Evolutionary conservation across 1,140 invertebrate genomes (phyloP), one percentile per base, ranked within the genome.

Genomic region (Atta cephalotes): DNA sequence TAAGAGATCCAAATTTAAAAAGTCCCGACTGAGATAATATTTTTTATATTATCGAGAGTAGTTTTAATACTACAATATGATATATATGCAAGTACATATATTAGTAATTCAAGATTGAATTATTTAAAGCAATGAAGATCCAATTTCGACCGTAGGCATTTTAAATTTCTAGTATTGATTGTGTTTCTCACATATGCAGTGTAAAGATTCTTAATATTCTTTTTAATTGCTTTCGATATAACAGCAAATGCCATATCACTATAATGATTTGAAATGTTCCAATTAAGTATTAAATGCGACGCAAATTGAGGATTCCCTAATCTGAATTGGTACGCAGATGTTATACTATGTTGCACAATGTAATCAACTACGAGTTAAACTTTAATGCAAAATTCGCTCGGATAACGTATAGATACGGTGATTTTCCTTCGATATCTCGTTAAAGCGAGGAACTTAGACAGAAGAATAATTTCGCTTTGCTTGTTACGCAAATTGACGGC

Each of bases 391-490:
- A 16, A 62, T 63, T 39, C 21, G 25, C 1, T 16, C 2, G 45
- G 12, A 21, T 35, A 51, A 49, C 18, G 25, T 25, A 16, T 21
- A 6, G 0, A 14, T 28, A 28, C 45, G 62, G 45, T 45, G 18
- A 51, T 39, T 80, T 4, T 58, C 62, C 18, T 14, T 45, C 31
- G 53, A n/a, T 31, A 53, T 60, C 66, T 39, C 53, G 21, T 82
- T 49, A 71, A 51, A 45, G 25, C 66, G 56, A 28, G 2, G 6
- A 31, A 58, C 5, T 62, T 18, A 31, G 63, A 35, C 3, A 18
- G 68, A 84, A 84, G 80, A 84, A 84, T 76, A 63, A 84, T 63
- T 49, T 62, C 3, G 65, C 68, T 72, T 62, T 18, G 53, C 70
- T 62, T 58, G 53, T 72, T 72, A 63, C 56, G 70, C 80, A 56